These are phyloP conservation scores for Phenganax subtilis DNA, from an alignment of 92 coral and sea anemone species.

Conservation along the genomic window DNA sequence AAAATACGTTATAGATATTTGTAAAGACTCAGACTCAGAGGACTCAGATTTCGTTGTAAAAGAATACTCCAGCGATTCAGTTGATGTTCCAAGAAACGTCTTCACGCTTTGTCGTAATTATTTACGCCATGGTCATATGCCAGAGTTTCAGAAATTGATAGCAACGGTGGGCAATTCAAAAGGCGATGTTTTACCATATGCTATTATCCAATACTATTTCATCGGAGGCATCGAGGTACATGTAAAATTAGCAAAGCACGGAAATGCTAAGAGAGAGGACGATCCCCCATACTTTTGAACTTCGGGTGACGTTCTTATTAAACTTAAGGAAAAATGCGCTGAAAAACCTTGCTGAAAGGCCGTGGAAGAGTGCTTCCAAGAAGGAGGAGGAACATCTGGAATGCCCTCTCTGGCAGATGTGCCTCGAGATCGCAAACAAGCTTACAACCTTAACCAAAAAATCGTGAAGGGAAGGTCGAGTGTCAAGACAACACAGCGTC, in stretches of 20 bases:
- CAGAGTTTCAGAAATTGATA: conserved; percentile 48
- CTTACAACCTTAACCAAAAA: too few relatives aligned
- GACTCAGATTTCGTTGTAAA: conserved; percentile 22
- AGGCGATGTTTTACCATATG: too few relatives aligned
- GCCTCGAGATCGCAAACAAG: too few relatives aligned
- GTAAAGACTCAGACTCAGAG: not conserved
- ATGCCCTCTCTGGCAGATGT: too few relatives aligned
- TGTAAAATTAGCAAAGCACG: conserved; percentile 48
- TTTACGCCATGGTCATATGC: conserved; percentile 48
- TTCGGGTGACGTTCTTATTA: conserved; percentile 43
- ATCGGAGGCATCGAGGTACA: conserved; percentile 52
- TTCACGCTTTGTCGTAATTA: conserved; percentile 47
- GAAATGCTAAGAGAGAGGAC: conserved; percentile 25
- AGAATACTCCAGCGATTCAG: not conserved
- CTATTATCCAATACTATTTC: not conserved
- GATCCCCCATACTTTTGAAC: conserved; percentile 53
- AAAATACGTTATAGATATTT: conserved; percentile 23
- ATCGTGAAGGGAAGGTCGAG: too few relatives aligned
- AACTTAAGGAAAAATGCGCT: conserved; percentile 41
- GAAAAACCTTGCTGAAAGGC: conserved; percentile 45
- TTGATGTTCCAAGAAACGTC: not conserved
- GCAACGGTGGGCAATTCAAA: too few relatives aligned
- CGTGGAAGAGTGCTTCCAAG: conserved; percentile 31
- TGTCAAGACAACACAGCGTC: too few relatives aligned
- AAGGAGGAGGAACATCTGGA: conserved; percentile 38